phyloP scores from a whole-genome alignment of 2,113 vertebrate genomes.

The Eidolon helvum region DNA sequence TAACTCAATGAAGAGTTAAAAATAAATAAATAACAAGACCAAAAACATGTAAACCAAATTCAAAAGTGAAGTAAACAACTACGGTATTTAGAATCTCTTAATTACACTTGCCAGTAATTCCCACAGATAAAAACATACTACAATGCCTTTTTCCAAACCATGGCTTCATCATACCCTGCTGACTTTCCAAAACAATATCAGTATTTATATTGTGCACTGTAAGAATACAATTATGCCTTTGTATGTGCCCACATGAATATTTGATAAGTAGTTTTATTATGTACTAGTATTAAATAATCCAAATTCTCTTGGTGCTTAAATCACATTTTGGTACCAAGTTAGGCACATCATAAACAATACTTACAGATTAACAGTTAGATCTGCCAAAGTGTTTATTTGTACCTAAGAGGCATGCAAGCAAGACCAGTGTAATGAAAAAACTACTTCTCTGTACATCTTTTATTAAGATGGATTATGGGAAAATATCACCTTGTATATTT shows the following conservation, averaged over 20 bases:
- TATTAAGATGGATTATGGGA: neutral
- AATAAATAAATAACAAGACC: neutral
- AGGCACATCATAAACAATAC: constrained; percentile 39
- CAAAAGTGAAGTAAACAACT: constrained; percentile 63
- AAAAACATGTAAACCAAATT: constrained; percentile 41
- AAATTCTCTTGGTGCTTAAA: constrained; percentile 70
- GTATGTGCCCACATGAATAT: constrained; percentile 73
- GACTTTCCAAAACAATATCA: constrained; percentile 72
- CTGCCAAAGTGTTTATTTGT: constrained; percentile 10
- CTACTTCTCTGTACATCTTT: neutral
- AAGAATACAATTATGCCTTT: constrained; percentile 73
- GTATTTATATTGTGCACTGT: constrained; percentile 67
- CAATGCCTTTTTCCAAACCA: constrained; percentile 66
- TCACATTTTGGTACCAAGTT: constrained; percentile 56
- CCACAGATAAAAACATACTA: constrained; percentile 69
- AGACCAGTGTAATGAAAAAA: neutral
- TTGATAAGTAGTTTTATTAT: constrained; percentile 71
- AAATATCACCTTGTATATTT: neutral
- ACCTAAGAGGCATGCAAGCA: neutral
- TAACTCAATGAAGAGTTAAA: neutral
- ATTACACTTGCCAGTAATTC: constrained; percentile 63
- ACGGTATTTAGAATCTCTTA: constrained; percentile 35
- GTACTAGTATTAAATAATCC: constrained; percentile 69
- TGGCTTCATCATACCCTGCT: constrained; percentile 48
- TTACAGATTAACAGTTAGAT: constrained; percentile 12